Percentiles rank a stretch among this genome's conserved stretches.
phyloP scores from a whole-genome alignment of 2,113 vertebrate species.

The Oryzias melastigma region DNA sequence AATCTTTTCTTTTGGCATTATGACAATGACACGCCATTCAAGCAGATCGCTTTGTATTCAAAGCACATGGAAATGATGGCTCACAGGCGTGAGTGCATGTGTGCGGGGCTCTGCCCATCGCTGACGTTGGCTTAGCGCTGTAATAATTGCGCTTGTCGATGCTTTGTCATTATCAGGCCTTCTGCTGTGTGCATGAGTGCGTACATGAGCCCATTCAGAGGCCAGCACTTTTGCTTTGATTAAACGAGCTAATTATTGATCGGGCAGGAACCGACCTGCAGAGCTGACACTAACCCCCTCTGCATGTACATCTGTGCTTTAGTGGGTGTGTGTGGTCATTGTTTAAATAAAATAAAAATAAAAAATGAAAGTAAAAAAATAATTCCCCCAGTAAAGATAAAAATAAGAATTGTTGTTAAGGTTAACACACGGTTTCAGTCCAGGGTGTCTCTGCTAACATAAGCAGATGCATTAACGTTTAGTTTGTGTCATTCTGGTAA shows the following conservation, averaged over 20 bases:
- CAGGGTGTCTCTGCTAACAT: too few relatives aligned
- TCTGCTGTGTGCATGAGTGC: slow-evolving; percentile 10
- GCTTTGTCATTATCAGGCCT: slow-evolving; percentile 44
- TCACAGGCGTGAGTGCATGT: slow-evolving; percentile 6
- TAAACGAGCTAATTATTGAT: slow-evolving; percentile 55
- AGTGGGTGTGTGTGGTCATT: neutral
- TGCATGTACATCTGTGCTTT: neutral
- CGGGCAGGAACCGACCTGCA: slow-evolving; percentile 20
- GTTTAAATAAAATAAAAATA: neutral
- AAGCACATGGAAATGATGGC: slow-evolving; percentile 23
- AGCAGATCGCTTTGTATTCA: slow-evolving; percentile 28
- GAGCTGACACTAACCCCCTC: slow-evolving; percentile 24
- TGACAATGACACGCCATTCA: slow-evolving; percentile 4
- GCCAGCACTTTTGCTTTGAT: slow-evolving; percentile 47
- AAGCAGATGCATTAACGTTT: neutral
- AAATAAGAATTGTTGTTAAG: too few relatives aligned
- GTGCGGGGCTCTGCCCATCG: slow-evolving; percentile 5
- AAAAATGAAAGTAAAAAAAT: neutral
- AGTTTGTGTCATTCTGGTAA: slow-evolving; percentile 5
- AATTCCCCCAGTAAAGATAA: too few relatives aligned
- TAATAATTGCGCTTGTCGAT: slow-evolving; percentile 44
- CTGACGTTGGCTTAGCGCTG: slow-evolving; percentile 27
- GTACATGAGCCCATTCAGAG: slow-evolving; percentile 21
- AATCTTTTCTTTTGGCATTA: slow-evolving; percentile 1
- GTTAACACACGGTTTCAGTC: too few relatives aligned